phyloP scores from a whole-genome alignment of 1,140 invertebrate species.

The Cydia amplana region DNA sequence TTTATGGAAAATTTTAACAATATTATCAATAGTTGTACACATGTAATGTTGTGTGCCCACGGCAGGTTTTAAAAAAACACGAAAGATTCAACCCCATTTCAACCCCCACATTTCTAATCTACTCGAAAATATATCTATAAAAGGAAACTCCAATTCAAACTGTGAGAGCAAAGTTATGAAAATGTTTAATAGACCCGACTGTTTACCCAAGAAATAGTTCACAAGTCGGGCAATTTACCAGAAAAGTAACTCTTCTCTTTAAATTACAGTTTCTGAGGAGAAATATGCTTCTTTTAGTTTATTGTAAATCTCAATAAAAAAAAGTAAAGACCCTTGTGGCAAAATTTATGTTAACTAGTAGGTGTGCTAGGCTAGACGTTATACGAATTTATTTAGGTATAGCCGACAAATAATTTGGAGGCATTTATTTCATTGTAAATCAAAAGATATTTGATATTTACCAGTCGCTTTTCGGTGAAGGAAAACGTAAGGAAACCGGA shows the following conservation, averaged over 20 bases:
- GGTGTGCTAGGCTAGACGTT: too few species aligned
- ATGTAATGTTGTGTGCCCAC: too few species aligned
- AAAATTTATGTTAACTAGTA: too few species aligned
- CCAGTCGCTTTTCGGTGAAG: too few species aligned
- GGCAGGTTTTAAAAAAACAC: not conserved
- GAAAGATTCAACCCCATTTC: not conserved
- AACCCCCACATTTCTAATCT: not conserved
- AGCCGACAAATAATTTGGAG: too few species aligned
- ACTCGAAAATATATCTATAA: slow-evolving; percentile 38
- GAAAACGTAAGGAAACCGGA: too few species aligned
- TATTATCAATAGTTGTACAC: too few species aligned
- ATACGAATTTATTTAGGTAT: too few species aligned
- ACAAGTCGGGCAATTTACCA: slow-evolving; percentile 8
- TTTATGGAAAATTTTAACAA: too few species aligned
- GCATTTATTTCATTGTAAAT: too few species aligned
- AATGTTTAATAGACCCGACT: slow-evolving; percentile 40
- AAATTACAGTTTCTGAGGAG: not conserved
- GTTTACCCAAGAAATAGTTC: slow-evolving; percentile 38
- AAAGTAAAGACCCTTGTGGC: too few species aligned
- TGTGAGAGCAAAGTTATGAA: slow-evolving; percentile 31
- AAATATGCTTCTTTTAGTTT: not conserved
- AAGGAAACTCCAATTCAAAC: slow-evolving; percentile 38
- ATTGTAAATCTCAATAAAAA: not conserved
- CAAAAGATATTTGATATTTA: too few species aligned
- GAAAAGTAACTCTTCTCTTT: slow-evolving; percentile 29